These are phyloP conservation scores for Dromococcyx pavoninus DNA, from an alignment of 2,797 vertebrate species.

Conservation along the genomic window DNA sequence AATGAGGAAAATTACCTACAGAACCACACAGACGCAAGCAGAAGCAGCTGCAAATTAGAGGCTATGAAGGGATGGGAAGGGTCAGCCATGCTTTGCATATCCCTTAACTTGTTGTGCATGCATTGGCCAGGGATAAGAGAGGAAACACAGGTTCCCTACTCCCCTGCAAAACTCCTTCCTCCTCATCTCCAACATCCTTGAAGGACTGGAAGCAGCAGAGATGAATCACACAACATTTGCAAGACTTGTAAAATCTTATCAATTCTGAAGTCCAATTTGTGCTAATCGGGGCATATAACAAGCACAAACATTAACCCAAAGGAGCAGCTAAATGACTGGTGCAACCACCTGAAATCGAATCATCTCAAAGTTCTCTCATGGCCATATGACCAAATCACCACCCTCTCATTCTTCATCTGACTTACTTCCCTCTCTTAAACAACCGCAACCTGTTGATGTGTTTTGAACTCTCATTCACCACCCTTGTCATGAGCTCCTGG, in stretches of 20 bases:
- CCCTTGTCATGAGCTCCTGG: neutral
- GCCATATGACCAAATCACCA: neutral
- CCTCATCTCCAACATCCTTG: neutral
- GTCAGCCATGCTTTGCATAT: neutral
- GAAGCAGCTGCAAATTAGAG: neutral
- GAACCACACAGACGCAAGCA: accelerated
- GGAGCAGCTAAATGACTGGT: neutral
- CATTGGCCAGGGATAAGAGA: neutral
- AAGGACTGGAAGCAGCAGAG: neutral
- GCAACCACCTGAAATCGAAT: neutral
- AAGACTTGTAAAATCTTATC: conserved; percentile 40
- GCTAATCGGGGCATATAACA: neutral
- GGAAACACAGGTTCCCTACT: neutral
- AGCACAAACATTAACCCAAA: neutral
- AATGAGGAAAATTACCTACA: neutral
- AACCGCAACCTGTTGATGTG: neutral
- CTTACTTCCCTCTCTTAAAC: neutral
- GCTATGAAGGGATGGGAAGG: neutral
- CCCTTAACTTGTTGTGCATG: neutral
- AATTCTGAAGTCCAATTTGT: conserved; percentile 30
- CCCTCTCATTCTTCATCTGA: neutral
- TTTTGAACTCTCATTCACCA: neutral
- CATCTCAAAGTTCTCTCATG: neutral
- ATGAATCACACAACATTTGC: neutral
- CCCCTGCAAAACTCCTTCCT: neutral